These are phyloP conservation scores for Picathartes gymnocephalus DNA, from an alignment of 2,113 vertebrate species.

Conservation along the genomic window DNA sequence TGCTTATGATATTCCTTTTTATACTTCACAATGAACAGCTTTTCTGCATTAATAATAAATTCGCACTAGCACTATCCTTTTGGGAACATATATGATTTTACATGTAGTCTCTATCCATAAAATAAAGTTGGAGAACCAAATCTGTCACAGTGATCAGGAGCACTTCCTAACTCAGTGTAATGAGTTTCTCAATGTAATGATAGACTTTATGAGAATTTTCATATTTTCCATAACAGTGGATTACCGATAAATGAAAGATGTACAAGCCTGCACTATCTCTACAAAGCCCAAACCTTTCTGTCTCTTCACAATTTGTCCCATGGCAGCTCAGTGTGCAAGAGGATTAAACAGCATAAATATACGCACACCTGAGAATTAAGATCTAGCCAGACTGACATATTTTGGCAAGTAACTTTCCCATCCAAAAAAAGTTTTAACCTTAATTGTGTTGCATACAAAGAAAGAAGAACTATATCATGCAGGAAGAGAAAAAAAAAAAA, in stretches of 20 bases:
- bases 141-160: neutral
- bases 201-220: neutral
- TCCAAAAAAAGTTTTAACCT: neutral
- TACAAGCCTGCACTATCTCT: neutral
- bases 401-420: neutral
- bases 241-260: neutral
- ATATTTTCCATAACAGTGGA: neutral
- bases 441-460: neutral
- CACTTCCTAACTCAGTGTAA: neutral
- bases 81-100: neutral
- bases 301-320: neutral
- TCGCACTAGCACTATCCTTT: neutral
- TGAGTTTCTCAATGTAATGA: neutral
- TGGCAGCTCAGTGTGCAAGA: neutral
- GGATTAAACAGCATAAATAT: neutral
- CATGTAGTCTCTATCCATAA: neutral
- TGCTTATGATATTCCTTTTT: neutral
- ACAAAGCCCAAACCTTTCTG: neutral
- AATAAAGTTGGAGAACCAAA: neutral
- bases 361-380: neutral
- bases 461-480: neutral
- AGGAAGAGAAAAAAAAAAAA: neutral
- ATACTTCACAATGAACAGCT: neutral
- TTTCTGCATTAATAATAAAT: neutral
- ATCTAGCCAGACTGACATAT: neutral